These are phyloP conservation scores for Serripes groenlandicus DNA, from an alignment of 2,888 invertebrate species.

Conservation along the genomic window DNA sequence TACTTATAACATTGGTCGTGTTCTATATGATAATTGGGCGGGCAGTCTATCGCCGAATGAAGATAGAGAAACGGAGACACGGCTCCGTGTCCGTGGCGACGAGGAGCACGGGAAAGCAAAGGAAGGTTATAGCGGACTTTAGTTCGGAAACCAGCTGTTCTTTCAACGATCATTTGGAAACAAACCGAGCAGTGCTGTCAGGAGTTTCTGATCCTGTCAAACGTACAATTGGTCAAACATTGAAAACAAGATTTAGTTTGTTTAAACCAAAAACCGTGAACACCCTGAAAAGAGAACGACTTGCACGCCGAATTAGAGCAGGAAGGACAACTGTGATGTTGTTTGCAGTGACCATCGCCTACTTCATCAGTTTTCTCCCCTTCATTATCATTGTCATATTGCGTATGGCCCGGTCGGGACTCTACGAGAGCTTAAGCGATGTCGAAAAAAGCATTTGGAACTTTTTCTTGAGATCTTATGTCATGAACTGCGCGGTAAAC, in stretches of 20 bases:
- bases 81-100: slow-evolving; percentile 39
- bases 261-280: slow-evolving; percentile 36
- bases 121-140: slow-evolving; percentile 21
- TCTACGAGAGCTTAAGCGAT: slow-evolving; percentile 40
- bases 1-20: slow-evolving; percentile 51
- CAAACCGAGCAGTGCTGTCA: slow-evolving; percentile 30
- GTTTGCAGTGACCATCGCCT: slow-evolving; percentile 65
- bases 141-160: slow-evolving; percentile 61
- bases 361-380: slow-evolving; percentile 65
- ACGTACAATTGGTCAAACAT: slow-evolving; percentile 34
- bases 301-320: slow-evolving; percentile 51
- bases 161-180: slow-evolving; percentile 46
- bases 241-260: slow-evolving; percentile 41
- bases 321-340: slow-evolving; percentile 68
- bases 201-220: slow-evolving; percentile 34
- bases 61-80: slow-evolving; percentile 52
- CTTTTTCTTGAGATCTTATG: slow-evolving; percentile 70
- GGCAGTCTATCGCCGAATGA: slow-evolving; percentile 51
- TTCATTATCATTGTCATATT: slow-evolving; percentile 55
- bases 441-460: slow-evolving; percentile 61
- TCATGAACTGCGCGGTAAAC: slow-evolving; percentile 69
- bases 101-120: background rate
- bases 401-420: slow-evolving; percentile 29
- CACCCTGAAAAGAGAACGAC: slow-evolving; percentile 30
- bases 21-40: slow-evolving; percentile 57